Percentiles rank a stretch among this genome's conserved stretches.
Evolutionary conservation across 2,113 vertebrate species (phyloP).

Genomic region (Monarcha castaneiventris): DNA sequence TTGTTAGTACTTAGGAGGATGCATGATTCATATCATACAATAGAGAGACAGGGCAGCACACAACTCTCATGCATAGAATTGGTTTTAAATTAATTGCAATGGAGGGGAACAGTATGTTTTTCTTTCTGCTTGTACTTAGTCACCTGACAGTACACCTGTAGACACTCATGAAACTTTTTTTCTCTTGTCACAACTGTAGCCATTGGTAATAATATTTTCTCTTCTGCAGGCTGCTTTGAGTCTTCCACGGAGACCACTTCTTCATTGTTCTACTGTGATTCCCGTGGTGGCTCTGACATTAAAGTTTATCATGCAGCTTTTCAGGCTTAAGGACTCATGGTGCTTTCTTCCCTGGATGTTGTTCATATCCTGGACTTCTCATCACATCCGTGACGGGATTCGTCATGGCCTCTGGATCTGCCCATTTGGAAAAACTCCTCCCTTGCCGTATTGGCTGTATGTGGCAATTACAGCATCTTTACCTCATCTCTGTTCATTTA

Average conservation of each 20-base stretch:
- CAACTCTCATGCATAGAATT: background rate
- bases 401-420: constrained; percentile 94
- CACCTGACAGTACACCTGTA: background rate
- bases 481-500: constrained; percentile 89
- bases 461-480: constrained; percentile 88
- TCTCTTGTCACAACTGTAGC: background rate
- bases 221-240: constrained; percentile 82
- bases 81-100: background rate
- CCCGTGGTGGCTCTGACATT: constrained; percentile 83
- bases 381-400: constrained; percentile 90
- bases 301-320: constrained; percentile 85
- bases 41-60: background rate
- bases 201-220: background rate
- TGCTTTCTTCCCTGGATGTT: constrained; percentile 97
- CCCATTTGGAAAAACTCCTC: constrained; percentile 90
- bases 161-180: background rate
- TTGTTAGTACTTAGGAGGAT: background rate
- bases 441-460: constrained; percentile 92
- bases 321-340: constrained; percentile 91
- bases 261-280: constrained; percentile 93
- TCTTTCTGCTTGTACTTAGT: background rate
- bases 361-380: constrained; percentile 91
- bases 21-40: background rate
- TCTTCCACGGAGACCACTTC: constrained; percentile 86
- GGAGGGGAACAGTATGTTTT: background rate